Base-by-base conservation (phyloP, 2,113 vertebrate genomes). In the Eretmodus cyanostictus region DNA sequence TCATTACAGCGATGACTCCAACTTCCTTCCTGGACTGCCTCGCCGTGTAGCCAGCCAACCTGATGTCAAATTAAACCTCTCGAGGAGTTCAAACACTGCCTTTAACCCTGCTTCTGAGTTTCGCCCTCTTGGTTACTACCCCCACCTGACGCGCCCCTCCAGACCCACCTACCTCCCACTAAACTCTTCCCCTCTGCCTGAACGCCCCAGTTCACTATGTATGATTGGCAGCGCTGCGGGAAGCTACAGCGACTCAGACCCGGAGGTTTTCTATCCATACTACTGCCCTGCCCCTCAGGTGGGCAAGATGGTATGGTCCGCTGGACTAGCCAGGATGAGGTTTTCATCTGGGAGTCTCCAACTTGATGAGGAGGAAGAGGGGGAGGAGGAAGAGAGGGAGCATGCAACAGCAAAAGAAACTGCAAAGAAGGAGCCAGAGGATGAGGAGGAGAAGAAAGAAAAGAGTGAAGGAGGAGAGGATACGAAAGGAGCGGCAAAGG, bases 281-380 rank as follows among this genome's bases (percentile, higher is more conserved):
- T 86, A 97, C 1, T 97, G 97, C 71, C 95, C 96, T 66, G 96
- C 97, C 31, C 94, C 96, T 34, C 93, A 94, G 2, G 93, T 97
- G 0, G 97, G 97, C 10, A 97, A 95, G 31, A 57, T 93, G 85
- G 92, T 91, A 54, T 94, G 92, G 19, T 84, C 95, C 0, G 92
- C 95, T 0, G 97, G 97, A 27, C 84, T 96, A 78, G 97, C 98
- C 84, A 95, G 97, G 8, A 95, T 98, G 93, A 96, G 97, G 24
- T 95, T 98, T 66, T 99, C 98, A 84, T 99, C 98, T 0, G 98
- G 98, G 47, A 99, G 98, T 92, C 97, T 99, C 29, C 98, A 99
- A 63, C 96, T 99, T 80, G 98, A 98, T 4, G 98, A 98, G 85
- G 97, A 98, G 19, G 97, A 98, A 2, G 97, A 96, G 9, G 95